Evolutionary conservation across 2,888 invertebrate genomes (phyloP), one percentile per base, ranked within the genome.

Genomic region (Nemoura dubitans): DNA sequence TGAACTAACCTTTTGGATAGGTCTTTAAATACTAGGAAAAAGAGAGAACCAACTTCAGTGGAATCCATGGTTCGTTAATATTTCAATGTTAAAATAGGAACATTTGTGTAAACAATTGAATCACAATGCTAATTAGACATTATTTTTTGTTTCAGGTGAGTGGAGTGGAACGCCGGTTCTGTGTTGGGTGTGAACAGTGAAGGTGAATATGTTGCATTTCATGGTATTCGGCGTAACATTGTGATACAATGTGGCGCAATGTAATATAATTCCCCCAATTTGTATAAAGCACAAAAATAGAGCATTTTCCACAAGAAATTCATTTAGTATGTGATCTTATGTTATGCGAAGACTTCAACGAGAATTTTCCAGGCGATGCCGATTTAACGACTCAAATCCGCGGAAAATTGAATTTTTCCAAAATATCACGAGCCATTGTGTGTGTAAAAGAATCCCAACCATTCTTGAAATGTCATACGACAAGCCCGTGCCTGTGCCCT

Each of bases 371-470:
- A 59, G 59, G 14, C 59, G 36, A 36, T 10, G 3, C 59, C 59
- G 59, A 59, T 59, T 59, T 26, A 43, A 76, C 27, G 59, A 84
- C 84, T 28, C 43, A 84, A 84, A 84, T 76, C 59, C 21, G 76
- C 29, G 84, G 84, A 84, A 84, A 84, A 84, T 84, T 84, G 84
- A 28, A 84, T 84, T 29, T 84, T 76, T 84, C 28, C 0, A 27
- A 59, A 76, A 81, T 81, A 30, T 29, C 59, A 26, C 14, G 10
- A 29, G 1, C 84, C 84, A 84, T 84, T 84, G 84, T 84, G 59
- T 28, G 29, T 28, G 16, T 27, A 25, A 21, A 59, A 84, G 59
- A 84, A 84, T 28, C 29, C 29, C 21, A 26, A n/a, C 42, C 25
- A 84, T 59, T 84, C 84, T 59, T 76, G 84, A 84, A 28, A 84